These are phyloP conservation scores for Xestoiulus laeticollis DNA, from an alignment of 2,888 invertebrate genomes.

Conservation along the genomic window DNA sequence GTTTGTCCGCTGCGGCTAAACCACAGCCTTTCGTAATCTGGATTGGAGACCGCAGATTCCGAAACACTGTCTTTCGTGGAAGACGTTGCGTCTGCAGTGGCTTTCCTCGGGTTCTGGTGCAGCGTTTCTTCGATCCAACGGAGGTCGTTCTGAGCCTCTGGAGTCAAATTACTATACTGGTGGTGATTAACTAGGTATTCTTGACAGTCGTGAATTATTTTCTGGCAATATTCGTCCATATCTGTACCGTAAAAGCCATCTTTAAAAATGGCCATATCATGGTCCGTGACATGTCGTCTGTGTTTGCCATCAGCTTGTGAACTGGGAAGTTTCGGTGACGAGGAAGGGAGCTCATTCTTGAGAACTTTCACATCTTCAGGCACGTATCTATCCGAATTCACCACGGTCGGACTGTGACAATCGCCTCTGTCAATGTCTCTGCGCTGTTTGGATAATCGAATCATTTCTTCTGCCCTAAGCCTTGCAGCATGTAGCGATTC, in stretches of 20 bases:
- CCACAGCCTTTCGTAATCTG: constrained; percentile 52
- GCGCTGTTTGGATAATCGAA: neutral
- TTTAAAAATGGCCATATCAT: neutral
- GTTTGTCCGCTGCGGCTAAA: constrained; percentile 38
- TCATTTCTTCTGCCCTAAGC: neutral
- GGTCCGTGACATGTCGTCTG: neutral
- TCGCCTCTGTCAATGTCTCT: neutral
- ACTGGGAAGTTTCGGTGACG: neutral
- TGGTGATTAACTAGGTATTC: constrained; percentile 54
- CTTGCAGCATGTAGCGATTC: neutral
- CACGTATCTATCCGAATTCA: neutral
- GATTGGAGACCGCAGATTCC: neutral
- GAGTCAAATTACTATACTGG: constrained; percentile 49
- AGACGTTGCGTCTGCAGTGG: constrained; percentile 45
- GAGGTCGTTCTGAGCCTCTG: constrained; percentile 48
- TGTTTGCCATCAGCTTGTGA: neutral
- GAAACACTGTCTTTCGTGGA: neutral
- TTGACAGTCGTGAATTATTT: constrained; percentile 56
- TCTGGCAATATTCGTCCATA: constrained; percentile 54
- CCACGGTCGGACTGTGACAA: neutral
- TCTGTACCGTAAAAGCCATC: constrained; percentile 50
- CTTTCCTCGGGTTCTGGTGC: constrained; percentile 51
- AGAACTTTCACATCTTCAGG: neutral
- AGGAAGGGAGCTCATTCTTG: neutral
- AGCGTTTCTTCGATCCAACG: constrained; percentile 51